phyloP scores from a whole-genome alignment of 2,797 vertebrate genomes.

The Lepus townsendii region DNA sequence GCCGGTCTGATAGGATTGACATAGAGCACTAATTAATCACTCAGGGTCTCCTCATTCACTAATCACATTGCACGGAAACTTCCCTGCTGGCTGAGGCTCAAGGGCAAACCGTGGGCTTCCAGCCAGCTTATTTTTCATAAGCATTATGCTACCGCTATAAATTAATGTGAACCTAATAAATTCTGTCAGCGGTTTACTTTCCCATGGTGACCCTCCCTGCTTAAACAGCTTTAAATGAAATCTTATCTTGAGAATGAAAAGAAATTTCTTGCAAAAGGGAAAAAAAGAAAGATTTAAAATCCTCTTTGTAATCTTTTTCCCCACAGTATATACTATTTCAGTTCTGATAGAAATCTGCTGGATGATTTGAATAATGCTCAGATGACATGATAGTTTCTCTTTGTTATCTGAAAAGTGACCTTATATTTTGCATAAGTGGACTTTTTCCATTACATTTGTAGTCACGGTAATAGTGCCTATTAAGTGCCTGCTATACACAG shows the following conservation, averaged over 20 bases:
- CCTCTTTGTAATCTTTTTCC: conserved; percentile 47
- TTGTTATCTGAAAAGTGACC: conserved; percentile 50
- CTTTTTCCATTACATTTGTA: conserved; percentile 42
- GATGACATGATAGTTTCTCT: conserved; percentile 10
- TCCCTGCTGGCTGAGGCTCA: conserved; percentile 72
- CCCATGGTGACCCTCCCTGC: not conserved
- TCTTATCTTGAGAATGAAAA: conserved; percentile 65
- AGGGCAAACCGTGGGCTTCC: conserved; percentile 67
- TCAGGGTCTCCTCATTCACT: conserved; percentile 79
- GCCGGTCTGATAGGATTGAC: conserved; percentile 68
- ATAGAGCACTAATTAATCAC: conserved; percentile 80
- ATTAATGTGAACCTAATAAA: conserved; percentile 57
- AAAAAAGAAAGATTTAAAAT: conserved; percentile 37
- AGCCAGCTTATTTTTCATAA: conserved; percentile 73
- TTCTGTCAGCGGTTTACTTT: conserved; percentile 77
- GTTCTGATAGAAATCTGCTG: conserved; percentile 52
- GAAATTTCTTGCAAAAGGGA: conserved; percentile 64
- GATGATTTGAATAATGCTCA: conserved; percentile 49
- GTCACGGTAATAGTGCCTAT: not conserved
- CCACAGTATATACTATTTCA: not conserved
- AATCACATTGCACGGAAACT: conserved; percentile 59
- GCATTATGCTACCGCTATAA: conserved; percentile 49
- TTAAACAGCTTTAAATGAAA: conserved; percentile 79
- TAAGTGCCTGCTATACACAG: not conserved
- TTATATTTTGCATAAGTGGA: not conserved